Conservation (phyloP, 2,113 vertebrate genomes). For the Oostethus manadensis region DNA sequence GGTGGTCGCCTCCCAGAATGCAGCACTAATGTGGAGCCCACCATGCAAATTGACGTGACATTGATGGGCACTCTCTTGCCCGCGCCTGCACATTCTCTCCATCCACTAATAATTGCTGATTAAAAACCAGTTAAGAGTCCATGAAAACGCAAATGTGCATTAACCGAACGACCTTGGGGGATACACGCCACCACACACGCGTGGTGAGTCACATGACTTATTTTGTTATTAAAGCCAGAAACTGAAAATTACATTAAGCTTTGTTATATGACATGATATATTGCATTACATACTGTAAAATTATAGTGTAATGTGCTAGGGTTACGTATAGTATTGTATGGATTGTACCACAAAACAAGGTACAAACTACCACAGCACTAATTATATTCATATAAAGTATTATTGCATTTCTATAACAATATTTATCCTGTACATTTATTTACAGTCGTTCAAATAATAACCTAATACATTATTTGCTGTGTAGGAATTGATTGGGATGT, state of each 20-base stretch:
- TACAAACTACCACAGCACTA: too few species aligned
- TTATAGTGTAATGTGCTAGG: too few species aligned
- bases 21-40: conserved; percentile 44
- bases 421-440: too few species aligned
- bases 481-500: too few species aligned
- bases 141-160: conserved; percentile 84
- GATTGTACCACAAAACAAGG: too few species aligned
- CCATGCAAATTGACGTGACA: conserved; percentile 81
- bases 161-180: conserved; percentile 81
- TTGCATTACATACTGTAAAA: too few species aligned
- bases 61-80: conserved; percentile 71
- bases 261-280: neutral
- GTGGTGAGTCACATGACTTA: neutral
- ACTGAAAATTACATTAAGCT: neutral
- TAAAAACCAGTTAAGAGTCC: conserved; percentile 90
- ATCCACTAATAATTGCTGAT: conserved; percentile 85
- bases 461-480: too few species aligned
- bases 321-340: too few species aligned
- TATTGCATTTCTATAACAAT: too few species aligned
- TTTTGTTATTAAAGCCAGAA: neutral
- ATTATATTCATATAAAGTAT: too few species aligned
- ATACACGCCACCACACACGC: neutral
- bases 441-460: too few species aligned
- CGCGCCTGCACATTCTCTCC: conserved; percentile 67
- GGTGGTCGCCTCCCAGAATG: conserved; percentile 61